phyloP scores from a whole-genome alignment of 2,797 vertebrate genomes.

The Phrynocephalus vlangalii region DNA sequence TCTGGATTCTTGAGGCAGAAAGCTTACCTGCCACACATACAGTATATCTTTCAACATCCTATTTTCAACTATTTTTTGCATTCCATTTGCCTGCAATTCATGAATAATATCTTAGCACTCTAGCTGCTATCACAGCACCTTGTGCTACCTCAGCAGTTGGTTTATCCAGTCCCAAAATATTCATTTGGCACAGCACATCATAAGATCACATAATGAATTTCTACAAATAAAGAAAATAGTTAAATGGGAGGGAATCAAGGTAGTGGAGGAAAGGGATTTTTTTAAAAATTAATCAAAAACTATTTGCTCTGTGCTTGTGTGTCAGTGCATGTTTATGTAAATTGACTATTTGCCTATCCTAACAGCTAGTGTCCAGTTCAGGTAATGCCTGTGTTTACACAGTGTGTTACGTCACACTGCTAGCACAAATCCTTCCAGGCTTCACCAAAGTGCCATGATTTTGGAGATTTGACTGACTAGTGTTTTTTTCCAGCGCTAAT shows the following conservation, averaged over 20 bases:
- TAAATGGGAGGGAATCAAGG: not conserved
- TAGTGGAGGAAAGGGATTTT: not conserved
- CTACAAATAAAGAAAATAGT: not conserved
- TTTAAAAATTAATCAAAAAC: not conserved
- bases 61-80: not conserved
- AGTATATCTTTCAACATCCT: not conserved
- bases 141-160: not conserved
- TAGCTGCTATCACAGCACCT: not conserved
- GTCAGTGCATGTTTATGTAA: not conserved
- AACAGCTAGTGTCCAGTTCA: not conserved
- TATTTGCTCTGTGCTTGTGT: not conserved
- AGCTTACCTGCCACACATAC: not conserved
- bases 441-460: slow-evolving; percentile 4
- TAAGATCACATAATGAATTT: not conserved
- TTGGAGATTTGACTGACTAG: not conserved
- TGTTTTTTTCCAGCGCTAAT: not conserved
- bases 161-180: not conserved
- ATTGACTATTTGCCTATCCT: not conserved
- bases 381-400: not conserved
- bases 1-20: not conserved
- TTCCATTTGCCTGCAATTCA: not conserved
- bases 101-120: not conserved
- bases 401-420: not conserved
- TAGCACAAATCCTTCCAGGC: slow-evolving; percentile 5
- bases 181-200: not conserved